Evolutionary conservation across 2,113 vertebrate species (phyloP).

Genomic region (Notarius lentiginosus): DNA sequence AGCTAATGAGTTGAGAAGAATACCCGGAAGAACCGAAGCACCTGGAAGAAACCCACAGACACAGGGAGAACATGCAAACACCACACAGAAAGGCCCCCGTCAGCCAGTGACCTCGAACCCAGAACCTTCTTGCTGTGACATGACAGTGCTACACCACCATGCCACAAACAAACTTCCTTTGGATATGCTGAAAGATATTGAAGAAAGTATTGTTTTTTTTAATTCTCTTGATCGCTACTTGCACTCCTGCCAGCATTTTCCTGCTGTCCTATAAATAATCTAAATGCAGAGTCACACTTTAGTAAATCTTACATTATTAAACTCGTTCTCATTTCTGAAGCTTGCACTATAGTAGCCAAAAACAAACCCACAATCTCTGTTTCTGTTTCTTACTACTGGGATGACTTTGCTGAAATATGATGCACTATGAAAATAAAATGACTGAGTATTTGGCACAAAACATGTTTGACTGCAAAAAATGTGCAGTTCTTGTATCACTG

Average conservation of each 20-base stretch:
- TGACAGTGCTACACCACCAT: no score
- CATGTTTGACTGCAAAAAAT: background rate
- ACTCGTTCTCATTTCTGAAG: background rate
- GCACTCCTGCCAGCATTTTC: background rate
- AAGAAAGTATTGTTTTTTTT: background rate
- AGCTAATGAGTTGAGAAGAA: no score
- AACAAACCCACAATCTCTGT: background rate
- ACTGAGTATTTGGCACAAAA: conserved; percentile 2
- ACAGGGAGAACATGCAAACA: no score
- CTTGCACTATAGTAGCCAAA: background rate
- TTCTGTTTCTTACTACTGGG: background rate
- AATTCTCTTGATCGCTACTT: background rate
- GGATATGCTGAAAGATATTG: background rate
- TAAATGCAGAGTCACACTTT: background rate
- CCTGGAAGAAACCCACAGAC: no score
- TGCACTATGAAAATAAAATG: background rate
- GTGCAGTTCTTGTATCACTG: background rate
- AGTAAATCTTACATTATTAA: background rate
- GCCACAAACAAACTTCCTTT: no score
- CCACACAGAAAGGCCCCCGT: no score
- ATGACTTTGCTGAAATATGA: background rate
- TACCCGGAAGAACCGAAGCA: no score
- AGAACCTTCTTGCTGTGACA: no score
- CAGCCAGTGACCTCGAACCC: no score
- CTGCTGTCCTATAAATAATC: background rate